Conservation (phyloP, 2,888 invertebrate species). For the Lordiphosa andalusiaca region DNA sequence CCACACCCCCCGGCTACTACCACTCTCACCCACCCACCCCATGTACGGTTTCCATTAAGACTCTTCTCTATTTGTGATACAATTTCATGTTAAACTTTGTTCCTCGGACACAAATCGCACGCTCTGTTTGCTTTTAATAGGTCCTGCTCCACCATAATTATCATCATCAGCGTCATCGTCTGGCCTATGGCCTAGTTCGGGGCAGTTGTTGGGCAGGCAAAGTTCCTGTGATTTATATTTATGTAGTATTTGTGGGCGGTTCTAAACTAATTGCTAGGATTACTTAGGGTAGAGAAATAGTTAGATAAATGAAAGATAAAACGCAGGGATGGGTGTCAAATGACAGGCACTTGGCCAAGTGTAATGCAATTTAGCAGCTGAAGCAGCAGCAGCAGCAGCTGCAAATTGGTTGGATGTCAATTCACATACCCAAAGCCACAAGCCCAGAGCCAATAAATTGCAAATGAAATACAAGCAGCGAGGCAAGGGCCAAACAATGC, state of each 20-base stretch:
- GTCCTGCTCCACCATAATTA: neutral
- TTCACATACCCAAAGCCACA: too few species aligned
- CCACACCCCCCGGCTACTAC: too few species aligned
- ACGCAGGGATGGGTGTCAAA: neutral
- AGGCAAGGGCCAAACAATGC: conserved; percentile 9
- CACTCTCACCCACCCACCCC: conserved; percentile 2
- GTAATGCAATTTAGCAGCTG: conserved; percentile 20
- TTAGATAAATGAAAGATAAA: conserved; percentile 2
- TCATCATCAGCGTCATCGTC: neutral
- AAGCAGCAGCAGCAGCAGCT: conserved; percentile 28
- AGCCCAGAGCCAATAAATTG: conserved; percentile 47
- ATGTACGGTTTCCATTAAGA: neutral
- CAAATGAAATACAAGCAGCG: conserved; percentile 45
- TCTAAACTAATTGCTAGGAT: conserved; percentile 24
- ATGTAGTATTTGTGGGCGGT: conserved; percentile 35
- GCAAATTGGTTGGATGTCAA: conserved; percentile 50
- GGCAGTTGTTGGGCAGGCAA: conserved; percentile 23
- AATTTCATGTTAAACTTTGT: neutral
- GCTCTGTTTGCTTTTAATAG: conserved; percentile 12
- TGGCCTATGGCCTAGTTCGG: conserved; percentile 25
- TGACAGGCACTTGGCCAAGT: conserved; percentile 9
- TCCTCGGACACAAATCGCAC: conserved; percentile 30
- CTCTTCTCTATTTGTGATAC: conserved; percentile 1
- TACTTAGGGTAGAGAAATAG: conserved; percentile 24
- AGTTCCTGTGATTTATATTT: conserved; percentile 30